These are phyloP conservation scores for Ischnus inquisitorius DNA, from an alignment of 2,888 invertebrate species.

Conservation along the genomic window DNA sequence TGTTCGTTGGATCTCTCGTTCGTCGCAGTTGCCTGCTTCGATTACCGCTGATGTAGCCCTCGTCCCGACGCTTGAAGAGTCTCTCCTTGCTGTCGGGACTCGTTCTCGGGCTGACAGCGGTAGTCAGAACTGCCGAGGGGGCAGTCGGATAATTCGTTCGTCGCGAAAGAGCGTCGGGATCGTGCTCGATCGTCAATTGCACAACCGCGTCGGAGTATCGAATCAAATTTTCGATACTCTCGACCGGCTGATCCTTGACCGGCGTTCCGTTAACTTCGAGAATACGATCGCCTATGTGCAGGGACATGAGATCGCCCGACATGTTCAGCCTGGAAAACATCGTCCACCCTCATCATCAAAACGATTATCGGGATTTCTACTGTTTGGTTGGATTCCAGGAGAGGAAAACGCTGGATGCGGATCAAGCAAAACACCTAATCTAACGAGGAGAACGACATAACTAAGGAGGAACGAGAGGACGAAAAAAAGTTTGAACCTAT, in stretches of 20 bases:
- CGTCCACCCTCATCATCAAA: not conserved
- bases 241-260: conserved; percentile 92
- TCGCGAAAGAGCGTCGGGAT: conserved; percentile 91
- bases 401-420: conserved; percentile 5
- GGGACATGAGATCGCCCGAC: conserved; percentile 92
- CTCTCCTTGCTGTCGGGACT: conserved; percentile 86
- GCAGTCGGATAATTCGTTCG: conserved; percentile 85
- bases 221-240: conserved; percentile 92
- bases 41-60: conserved; percentile 88
- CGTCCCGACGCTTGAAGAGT: conserved; percentile 87
- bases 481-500: not conserved
- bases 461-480: conserved; percentile 27
- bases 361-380: not conserved
- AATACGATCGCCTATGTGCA: conserved; percentile 97
- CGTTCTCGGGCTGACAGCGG: conserved; percentile 82
- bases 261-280: conserved; percentile 97
- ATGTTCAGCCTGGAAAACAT: conserved; percentile 90
- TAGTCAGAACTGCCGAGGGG: conserved; percentile 84
- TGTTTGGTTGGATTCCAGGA: conserved; percentile 30
- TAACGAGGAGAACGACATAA: conserved; percentile 13
- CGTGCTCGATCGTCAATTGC: conserved; percentile 95
- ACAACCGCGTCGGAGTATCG: conserved; percentile 90
- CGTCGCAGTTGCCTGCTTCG: conserved; percentile 88
- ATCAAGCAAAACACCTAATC: conserved; percentile 33
- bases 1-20: conserved; percentile 88